Evolutionary conservation across 1,140 invertebrate species (phyloP).

Genomic region (Drosophila pseudoobscura): DNA sequence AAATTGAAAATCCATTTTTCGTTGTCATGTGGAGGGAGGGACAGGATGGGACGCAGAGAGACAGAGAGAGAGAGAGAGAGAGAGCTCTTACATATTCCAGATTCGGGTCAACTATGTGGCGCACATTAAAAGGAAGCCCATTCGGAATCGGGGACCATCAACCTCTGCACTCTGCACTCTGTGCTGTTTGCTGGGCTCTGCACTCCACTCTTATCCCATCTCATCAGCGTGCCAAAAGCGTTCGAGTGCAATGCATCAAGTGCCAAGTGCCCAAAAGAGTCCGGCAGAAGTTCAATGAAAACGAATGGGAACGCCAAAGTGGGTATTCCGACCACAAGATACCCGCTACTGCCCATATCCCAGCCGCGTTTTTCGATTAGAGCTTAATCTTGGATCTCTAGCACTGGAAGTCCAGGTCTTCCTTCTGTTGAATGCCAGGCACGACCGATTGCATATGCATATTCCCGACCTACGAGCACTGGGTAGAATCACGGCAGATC

Average conservation of each 20-base stretch:
- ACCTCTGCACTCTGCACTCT: background rate
- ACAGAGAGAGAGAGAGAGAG: background rate
- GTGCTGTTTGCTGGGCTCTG: background rate
- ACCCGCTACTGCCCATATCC: background rate
- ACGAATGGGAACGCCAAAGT: background rate
- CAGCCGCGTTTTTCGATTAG: too few relatives aligned
- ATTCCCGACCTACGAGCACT: too few relatives aligned
- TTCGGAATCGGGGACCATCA: slow-evolving; percentile 50
- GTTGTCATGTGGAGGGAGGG: slow-evolving; percentile 4
- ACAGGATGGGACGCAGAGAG: too few relatives aligned
- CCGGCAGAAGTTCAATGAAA: slow-evolving; percentile 6
- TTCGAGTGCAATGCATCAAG: slow-evolving; percentile 63
- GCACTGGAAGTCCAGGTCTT: too few relatives aligned
- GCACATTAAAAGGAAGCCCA: slow-evolving; percentile 62
- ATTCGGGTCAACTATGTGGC: slow-evolving; percentile 67
- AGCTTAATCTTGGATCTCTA: too few relatives aligned
- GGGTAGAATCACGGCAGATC: too few relatives aligned
- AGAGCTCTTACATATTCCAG: background rate
- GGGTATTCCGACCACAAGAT: background rate
- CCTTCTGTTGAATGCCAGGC: too few relatives aligned
- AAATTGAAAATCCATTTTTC: slow-evolving; percentile 33
- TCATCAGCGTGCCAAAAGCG: slow-evolving; percentile 25
- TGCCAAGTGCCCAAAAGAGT: slow-evolving; percentile 44
- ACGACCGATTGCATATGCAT: too few relatives aligned
- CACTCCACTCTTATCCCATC: background rate